A percentile compares a stretch with the other conserved stretches of the same genome.
phyloP scores from a whole-genome alignment of 2,888 invertebrate genomes.

The Rhyacophila evoluta region DNA sequence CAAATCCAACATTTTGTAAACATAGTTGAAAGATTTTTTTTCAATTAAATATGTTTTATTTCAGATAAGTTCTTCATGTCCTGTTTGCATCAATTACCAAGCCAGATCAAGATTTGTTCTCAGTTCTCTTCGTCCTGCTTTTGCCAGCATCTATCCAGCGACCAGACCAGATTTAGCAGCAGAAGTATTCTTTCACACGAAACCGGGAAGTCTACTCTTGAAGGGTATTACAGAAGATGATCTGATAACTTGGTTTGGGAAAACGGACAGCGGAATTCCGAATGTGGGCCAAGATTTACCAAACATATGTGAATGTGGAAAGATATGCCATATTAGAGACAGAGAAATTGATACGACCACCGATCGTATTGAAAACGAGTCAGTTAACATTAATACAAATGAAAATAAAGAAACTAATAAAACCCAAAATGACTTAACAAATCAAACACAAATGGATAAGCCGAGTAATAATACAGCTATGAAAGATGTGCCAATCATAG shows the following conservation, averaged over 20 bases:
- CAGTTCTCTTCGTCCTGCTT: conserved; percentile 73
- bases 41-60: not conserved
- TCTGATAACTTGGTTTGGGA: conserved; percentile 76
- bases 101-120: conserved; percentile 72
- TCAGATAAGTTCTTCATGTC: conserved; percentile 72
- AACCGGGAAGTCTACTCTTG: conserved; percentile 71
- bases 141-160: conserved; percentile 74
- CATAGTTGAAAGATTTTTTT: not conserved
- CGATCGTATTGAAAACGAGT: not conserved
- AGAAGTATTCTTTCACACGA: conserved; percentile 75
- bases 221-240: conserved; percentile 75
- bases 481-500: conserved; percentile 50
- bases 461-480: conserved; percentile 1
- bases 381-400: not conserved
- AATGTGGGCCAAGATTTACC: conserved; percentile 64
- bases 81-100: conserved; percentile 74
- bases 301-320: conserved; percentile 70
- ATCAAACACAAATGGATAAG: not conserved
- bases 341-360: not conserved
- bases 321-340: conserved; percentile 60
- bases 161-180: conserved; percentile 74
- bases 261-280: conserved; percentile 68
- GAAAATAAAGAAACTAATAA: not conserved
- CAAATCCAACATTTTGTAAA: no score
- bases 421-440: not conserved